phyloP scores from a whole-genome alignment of 2,888 invertebrate species.

The Erynnis tages region DNA sequence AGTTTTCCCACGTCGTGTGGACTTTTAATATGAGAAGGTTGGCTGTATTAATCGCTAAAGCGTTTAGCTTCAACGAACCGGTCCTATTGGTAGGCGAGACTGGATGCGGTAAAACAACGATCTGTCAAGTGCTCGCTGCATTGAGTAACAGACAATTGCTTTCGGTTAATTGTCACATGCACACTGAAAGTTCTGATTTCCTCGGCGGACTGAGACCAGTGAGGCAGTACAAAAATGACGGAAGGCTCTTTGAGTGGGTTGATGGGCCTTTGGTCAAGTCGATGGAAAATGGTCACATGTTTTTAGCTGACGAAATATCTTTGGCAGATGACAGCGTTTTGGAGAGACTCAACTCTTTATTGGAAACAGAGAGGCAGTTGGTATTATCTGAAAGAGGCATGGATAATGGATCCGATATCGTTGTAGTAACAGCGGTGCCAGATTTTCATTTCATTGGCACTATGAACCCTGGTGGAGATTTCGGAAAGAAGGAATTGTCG shows the following conservation, averaged over 20 bases:
- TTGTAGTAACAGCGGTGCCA: slow-evolving; percentile 84
- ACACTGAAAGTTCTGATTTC: slow-evolving; percentile 99
- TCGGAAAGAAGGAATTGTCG: slow-evolving; percentile 99
- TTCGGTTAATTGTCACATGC: slow-evolving; percentile 98
- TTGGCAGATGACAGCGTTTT: slow-evolving; percentile 98
- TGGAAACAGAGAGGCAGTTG: slow-evolving; percentile 95
- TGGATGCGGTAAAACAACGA: slow-evolving; percentile 98
- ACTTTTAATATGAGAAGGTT: slow-evolving; percentile 94
- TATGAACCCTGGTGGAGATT: slow-evolving; percentile 99
- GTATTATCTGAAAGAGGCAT: slow-evolving; percentile 95
- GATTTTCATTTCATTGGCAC: slow-evolving; percentile 97
- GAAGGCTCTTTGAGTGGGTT: slow-evolving; percentile 96
- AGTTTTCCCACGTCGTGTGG: slow-evolving; percentile 94
- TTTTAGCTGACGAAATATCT: slow-evolving; percentile 99
- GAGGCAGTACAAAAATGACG: slow-evolving; percentile 82
- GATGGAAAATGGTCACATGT: slow-evolving; percentile 93
- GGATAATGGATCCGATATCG: slow-evolving; percentile 80
- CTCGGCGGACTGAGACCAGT: slow-evolving; percentile 97
- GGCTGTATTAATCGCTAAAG: slow-evolving; percentile 90
- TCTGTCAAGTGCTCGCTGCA: slow-evolving; percentile 93
- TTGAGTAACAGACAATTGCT: slow-evolving; percentile 85
- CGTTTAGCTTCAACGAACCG: slow-evolving; percentile 95
- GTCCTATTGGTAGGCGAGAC: slow-evolving; percentile 98
- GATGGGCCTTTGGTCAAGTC: slow-evolving; percentile 97
- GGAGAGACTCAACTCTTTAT: slow-evolving; percentile 96